Evolutionary conservation across 2,113 vertebrate species (phyloP).

Genomic region (Aegotheles bennettii): DNA sequence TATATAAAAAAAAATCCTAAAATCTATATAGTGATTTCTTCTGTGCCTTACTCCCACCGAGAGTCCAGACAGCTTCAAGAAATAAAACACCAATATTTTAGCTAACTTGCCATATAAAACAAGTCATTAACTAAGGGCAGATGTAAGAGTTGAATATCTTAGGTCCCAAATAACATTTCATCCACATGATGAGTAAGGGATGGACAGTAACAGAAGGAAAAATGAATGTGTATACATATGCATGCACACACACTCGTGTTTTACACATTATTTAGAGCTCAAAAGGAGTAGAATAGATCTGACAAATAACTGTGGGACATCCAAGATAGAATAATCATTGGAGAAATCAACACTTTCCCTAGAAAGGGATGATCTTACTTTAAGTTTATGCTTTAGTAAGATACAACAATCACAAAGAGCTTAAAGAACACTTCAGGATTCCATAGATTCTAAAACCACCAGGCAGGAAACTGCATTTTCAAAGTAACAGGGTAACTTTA

Average conservation of each 20-base stretch:
- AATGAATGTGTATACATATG: not conserved
- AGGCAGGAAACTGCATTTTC: not conserved
- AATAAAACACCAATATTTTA: not conserved
- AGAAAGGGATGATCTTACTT: not conserved
- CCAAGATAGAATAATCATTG: accelerated
- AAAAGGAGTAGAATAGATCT: not conserved
- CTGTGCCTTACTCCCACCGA: not conserved
- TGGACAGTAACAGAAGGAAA: not conserved
- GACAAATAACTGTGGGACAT: not conserved
- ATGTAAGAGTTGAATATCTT: not conserved
- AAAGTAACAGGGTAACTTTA: not conserved
- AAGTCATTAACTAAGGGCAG: not conserved
- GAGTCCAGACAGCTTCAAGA: not conserved
- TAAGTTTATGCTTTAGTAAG: not conserved
- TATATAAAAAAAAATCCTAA: not conserved
- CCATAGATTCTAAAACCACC: not conserved
- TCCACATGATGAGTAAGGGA: not conserved
- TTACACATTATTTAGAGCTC: not conserved
- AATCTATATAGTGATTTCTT: not conserved
- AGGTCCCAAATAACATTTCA: not conserved
- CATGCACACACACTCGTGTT: accelerated
- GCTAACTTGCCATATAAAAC: not conserved
- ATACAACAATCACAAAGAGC: not conserved
- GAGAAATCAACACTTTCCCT: not conserved
- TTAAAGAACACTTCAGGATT: not conserved